Base-by-base conservation (phyloP, 2,888 invertebrate species). In the Ornithoptera alexandrae region DNA sequence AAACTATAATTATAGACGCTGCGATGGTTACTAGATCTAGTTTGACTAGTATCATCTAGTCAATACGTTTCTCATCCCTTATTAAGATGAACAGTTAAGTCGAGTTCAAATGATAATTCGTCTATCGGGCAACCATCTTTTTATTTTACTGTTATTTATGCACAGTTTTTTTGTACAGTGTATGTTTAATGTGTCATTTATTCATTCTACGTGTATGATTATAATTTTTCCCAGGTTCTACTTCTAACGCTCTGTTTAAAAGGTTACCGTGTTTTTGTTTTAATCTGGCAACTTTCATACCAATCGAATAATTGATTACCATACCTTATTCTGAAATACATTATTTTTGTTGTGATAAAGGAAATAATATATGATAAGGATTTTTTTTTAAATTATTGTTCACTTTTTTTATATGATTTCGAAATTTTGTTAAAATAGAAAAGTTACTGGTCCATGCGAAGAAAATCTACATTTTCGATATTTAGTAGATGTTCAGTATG, bases 41-140 rank as follows among this genome's bases (percentile, higher is more conserved):
- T 67, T 61, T 50, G 70, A 70, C 70, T 64, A 64, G 67, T 67
- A 67, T 57, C 53, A 67, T 67, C 67, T 22, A 64, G 70, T 67
- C 53, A 64, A 53, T 64, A 67, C 53, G 63, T 63, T 59, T 57
- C 60, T 64, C 70, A 70, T 56, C 70, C 70, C 67, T 70, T 70
- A 64, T 70, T 64, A 58, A 62, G 64, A 8, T 20, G 36, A 42
- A 70, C 67, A 64, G 63, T 70, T 64, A 70, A 36, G 63, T n/a
- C 24, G 18, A 60, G 62, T 58, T 20, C 39, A 58, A 36, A 66
- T 10, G 18, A 56, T 24, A 46, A 62, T 57, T 24, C 24, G 46
- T 62, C 36, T 30, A 10, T 62, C 12, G 10, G 42, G 17, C 20
- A 22, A n/a, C 24, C 12, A 64, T 39, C 64, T 8, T 65, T 61